These are phyloP conservation scores for Clarias platycephalus DNA, from an alignment of 2,797 vertebrate genomes.

Conservation along the genomic window DNA sequence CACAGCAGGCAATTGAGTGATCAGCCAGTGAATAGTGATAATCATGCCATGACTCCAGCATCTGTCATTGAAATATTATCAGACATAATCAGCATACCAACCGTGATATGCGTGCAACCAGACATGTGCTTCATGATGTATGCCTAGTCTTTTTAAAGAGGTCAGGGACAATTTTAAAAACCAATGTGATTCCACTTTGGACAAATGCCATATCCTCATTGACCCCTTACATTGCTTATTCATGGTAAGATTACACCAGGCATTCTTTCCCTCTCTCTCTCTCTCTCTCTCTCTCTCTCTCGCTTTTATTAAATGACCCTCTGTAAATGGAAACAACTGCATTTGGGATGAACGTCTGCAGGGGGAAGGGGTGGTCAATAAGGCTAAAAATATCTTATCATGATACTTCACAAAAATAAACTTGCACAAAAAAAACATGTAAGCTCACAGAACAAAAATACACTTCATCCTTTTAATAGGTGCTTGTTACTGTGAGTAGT, in stretches of 20 bases:
- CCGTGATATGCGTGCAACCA: conserved; percentile 40
- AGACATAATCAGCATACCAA: conserved; percentile 35
- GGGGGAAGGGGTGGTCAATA: background rate
- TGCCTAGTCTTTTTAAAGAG: conserved; percentile 29
- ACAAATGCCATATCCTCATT: conserved; percentile 21
- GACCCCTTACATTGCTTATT: conserved; percentile 8
- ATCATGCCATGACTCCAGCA: conserved; percentile 11
- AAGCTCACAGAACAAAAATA: background rate
- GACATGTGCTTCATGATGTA: conserved; percentile 40
- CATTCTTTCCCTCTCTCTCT: no score
- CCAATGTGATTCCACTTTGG: conserved; percentile 31
- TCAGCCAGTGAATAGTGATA: conserved; percentile 2
- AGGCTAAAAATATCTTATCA: background rate
- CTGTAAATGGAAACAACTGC: conserved; percentile 11
- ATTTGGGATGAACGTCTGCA: conserved; percentile 16
- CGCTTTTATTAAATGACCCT: background rate
- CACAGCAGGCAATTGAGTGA: conserved; percentile 13
- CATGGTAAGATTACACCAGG: conserved; percentile 24
- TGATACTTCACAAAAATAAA: background rate
- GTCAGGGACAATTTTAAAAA: conserved; percentile 26
- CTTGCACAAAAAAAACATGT: background rate
- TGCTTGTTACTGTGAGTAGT: background rate
- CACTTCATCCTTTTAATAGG: background rate
- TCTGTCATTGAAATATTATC: conserved; percentile 43
- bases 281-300: background rate